Conservation (phyloP, 2,888 invertebrate genomes). For the Metalampra italica region DNA sequence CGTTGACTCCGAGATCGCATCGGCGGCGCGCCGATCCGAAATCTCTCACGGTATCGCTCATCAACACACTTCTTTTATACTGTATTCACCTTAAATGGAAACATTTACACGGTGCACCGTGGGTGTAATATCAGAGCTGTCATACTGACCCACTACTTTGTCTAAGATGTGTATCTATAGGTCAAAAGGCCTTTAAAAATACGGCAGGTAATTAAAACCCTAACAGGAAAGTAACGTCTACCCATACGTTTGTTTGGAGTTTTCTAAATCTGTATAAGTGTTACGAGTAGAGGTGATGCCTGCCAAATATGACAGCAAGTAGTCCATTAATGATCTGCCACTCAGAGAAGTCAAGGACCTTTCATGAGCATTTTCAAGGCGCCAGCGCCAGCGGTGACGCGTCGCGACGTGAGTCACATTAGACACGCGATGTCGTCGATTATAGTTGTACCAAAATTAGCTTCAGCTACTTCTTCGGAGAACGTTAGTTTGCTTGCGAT, state of each 20-base stretch:
- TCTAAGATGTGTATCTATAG: conserved; percentile 25
- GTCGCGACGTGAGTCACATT: conserved; percentile 40
- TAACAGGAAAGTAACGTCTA: conserved; percentile 24
- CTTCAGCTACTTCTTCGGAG: conserved; percentile 22
- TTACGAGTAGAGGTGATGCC: neutral
- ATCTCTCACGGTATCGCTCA: conserved; percentile 33
- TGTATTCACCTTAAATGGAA: conserved; percentile 39
- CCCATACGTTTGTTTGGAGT: conserved; percentile 13
- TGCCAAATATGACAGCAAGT: conserved; percentile 37
- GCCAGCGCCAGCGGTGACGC: conserved; percentile 7
- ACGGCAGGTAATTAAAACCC: conserved; percentile 24
- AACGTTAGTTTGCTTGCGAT: conserved; percentile 12
- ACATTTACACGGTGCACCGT: conserved; percentile 24
- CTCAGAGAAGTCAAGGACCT: conserved; percentile 58
- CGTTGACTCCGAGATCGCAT: conserved; percentile 45
- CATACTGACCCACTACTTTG: conserved; percentile 31
- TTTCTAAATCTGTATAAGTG: conserved; percentile 1
- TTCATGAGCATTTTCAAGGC: conserved; percentile 29
- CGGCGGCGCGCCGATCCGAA: conserved; percentile 42
- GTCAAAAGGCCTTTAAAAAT: conserved; percentile 22
- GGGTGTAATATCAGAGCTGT: conserved; percentile 30
- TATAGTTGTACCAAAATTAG: conserved; percentile 38
- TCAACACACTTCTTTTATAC: conserved; percentile 41
- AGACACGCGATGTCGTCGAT: conserved; percentile 50
- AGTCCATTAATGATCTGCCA: conserved; percentile 51